Percentiles rank a stretch among this genome's conserved stretches.
Evolutionary conservation across 2,113 vertebrate species (phyloP).

Genomic region (Daboia siamensis): DNA sequence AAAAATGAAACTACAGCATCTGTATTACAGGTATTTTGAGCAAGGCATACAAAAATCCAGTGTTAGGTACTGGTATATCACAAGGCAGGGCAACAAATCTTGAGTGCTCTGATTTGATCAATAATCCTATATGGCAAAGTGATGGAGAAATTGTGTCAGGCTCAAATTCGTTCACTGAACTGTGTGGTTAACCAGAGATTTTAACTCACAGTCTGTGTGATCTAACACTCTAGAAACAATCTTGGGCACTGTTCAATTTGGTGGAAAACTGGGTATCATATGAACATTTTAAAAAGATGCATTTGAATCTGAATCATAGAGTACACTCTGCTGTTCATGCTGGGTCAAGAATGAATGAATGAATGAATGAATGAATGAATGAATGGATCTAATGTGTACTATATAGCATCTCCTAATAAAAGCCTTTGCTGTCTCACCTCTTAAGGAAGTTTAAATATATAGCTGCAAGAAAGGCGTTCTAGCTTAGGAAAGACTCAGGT

Average conservation of each 20-base stretch:
- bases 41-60: not conserved
- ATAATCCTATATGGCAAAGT: not conserved
- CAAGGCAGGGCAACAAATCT: not conserved
- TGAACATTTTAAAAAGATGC: not conserved
- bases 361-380: not conserved
- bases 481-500: not conserved
- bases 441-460: not conserved
- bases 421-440: not conserved
- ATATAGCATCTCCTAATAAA: not conserved
- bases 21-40: not conserved
- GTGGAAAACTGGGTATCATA: not conserved
- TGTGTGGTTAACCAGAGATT: not conserved
- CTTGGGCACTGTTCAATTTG: not conserved
- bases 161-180: not conserved
- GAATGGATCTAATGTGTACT: not conserved
- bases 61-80: not conserved
- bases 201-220: not conserved
- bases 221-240: not conserved
- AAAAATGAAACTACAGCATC: not conserved
- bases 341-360: not conserved
- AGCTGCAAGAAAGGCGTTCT: not conserved
- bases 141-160: not conserved
- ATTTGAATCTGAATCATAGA: not conserved
- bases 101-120: not conserved
- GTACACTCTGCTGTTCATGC: not conserved